Conservation (phyloP, 2,888 invertebrate genomes). For the Marronus borbonicus region DNA sequence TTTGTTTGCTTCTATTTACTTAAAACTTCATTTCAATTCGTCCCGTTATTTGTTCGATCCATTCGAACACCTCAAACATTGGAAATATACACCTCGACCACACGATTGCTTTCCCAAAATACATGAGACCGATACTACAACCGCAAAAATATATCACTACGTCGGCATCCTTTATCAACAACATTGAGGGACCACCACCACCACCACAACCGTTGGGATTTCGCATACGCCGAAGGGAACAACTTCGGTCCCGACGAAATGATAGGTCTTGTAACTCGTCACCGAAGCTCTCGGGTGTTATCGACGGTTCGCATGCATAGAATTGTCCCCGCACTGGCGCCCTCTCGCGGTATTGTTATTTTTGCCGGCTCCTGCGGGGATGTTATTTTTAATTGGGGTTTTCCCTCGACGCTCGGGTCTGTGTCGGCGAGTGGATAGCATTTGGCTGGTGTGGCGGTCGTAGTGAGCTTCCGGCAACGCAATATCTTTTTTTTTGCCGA, state of each 20-base stretch:
- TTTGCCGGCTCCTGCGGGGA: conserved; percentile 15
- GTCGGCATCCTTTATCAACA: no score
- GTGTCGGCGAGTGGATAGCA: no score
- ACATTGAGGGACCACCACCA: neutral
- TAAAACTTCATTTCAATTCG: no score
- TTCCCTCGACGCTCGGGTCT: neutral
- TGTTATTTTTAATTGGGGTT: conserved; percentile 42
- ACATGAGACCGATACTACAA: neutral
- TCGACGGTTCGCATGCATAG: neutral
- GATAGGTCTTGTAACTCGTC: conserved; percentile 32
- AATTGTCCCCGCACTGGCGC: neutral
- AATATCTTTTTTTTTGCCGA: neutral
- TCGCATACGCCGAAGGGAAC: neutral
- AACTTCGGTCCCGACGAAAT: neutral
- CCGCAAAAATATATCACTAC: neutral
- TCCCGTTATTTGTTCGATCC: no score
- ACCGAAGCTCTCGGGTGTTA: conserved; percentile 12
- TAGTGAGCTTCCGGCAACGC: neutral
- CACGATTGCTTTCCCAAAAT: no score
- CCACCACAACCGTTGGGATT: neutral
- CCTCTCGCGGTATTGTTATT: conserved; percentile 31
- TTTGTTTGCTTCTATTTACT: no score
- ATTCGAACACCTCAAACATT: neutral
- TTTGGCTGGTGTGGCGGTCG: no score
- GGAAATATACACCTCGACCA: no score